Evolutionary conservation across 1,140 invertebrate species (phyloP), one percentile per base, ranked within the genome.

Genomic region (Cryptotermes secundus): DNA sequence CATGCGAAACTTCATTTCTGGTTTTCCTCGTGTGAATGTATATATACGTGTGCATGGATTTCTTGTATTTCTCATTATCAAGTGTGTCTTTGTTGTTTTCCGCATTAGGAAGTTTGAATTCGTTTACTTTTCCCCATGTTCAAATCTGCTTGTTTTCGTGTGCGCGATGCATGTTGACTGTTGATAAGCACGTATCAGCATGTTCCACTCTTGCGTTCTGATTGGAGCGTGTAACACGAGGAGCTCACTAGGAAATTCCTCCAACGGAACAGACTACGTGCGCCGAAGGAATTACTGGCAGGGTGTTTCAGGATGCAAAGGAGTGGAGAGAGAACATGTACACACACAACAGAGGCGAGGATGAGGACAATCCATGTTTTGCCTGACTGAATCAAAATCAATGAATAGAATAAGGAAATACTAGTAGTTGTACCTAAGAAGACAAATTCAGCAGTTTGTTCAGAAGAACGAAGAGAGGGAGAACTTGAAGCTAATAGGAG

Each of bases 341-440:
- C 59, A n/a, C 59, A 9, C 59, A 10, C 26, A 9, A 22, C 14
- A 19, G 1, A 49, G 45, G 16, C 45, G 45, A 49, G 45, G 19
- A 31, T n/a, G 26, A n/a, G n/a, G 59, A 72, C 59, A 72, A 72
- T 72, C 59, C 59, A 72, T 72, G 59, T 72, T 72, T 72, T 72
- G 59, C 59, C 26, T 72, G 59, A 72, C 59, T 72, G 59, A 72
- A 72, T 72, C 59, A 72, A 72, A 72, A 72, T 72, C 59, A 72
- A 72, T 72, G 59, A 72, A 72, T 72, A 31, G 59, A 72, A 72
- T n/a, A 72, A 72, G 59, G 59, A 72, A 72, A 72, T 72, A 72
- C 59, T 72, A 72, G 59, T 72, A 72, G 59, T 31, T 72, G 59
- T 72, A 72, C 59, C 59, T 72, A 72, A 26, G 59, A 72, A n/a